Base-by-base conservation (phyloP, 2,888 invertebrate species). In the Epinotia ramella region DNA sequence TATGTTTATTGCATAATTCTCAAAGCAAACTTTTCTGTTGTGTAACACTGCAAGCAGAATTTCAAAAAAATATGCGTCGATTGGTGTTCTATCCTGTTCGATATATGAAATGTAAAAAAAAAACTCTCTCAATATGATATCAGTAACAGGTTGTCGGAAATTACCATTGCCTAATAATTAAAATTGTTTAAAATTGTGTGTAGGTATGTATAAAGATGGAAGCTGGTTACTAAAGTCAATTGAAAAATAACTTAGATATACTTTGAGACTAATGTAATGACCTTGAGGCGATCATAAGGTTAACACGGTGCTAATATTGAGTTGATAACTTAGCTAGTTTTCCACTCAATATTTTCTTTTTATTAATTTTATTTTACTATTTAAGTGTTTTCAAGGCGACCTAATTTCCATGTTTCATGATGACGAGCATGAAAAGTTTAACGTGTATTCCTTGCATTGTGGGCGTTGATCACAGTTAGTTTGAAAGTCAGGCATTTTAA, bases 1-100 rank as follows among this genome's bases (percentile, higher is more conserved):
- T 28, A 53, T 49, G 65, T 24, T 24, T 33, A 53, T 66, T 66
- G 33, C 66, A 53, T 56, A 66, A 49, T 65, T 49, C 24, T 65
- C 9, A 65, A 28, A 63, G 20, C 18, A 20, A 56, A 33, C 24
- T 66, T 13, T 46, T 1, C 24, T 20, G 44, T 66, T 13, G n/a
- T 53, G n/a, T 7, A 53, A 53, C 53, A 53, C n/a, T 53, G n/a
- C 6, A n/a, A n/a, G 7, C n/a, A 53, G 53, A n/a, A 7, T 53
- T 53, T 53, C 5, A 49, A 49, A 16, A 49, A 49, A 16, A 49
- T 49, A 65, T 3, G 46, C 13, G 24, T 16, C 46, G 64, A 65
- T 24, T 24, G 16, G 46, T 46, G 13, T 28, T 33, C 16, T 16
- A 16, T 49, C 16, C 16, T 49, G 16, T 3, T 13, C 49, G 49